Evolutionary conservation across 1,140 invertebrate species (phyloP).

Genomic region (Mya arenaria): DNA sequence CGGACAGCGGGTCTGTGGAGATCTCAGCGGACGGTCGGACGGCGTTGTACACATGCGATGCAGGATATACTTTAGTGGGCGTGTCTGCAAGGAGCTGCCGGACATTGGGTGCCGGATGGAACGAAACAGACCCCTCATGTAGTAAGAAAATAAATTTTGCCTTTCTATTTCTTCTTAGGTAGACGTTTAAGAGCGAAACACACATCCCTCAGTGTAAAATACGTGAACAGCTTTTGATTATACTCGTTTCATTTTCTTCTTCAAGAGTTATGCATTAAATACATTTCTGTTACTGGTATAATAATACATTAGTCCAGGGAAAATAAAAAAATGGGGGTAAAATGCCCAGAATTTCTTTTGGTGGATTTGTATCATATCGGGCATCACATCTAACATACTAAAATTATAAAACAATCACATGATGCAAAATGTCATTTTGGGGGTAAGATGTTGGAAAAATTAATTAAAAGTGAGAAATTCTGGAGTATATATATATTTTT

Average conservation of each 20-base stretch:
- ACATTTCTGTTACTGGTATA: not conserved
- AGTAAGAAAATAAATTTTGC: not conserved
- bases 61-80: slow-evolving; percentile 32
- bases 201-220: no score
- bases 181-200: no score
- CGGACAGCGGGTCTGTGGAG: not conserved
- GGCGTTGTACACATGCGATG: slow-evolving; percentile 21
- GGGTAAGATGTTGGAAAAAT: not conserved
- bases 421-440: not conserved
- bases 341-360: no score
- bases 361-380: not conserved
- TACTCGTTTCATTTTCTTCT: not conserved
- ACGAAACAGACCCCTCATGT: slow-evolving; percentile 34
- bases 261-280: not conserved
- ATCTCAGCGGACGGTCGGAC: slow-evolving; percentile 29
- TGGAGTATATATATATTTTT: not conserved
- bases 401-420: not conserved
- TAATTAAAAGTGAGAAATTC: no score
- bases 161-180: not conserved
- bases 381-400: not conserved
- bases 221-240: no score
- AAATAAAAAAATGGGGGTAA: no score
- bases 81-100: slow-evolving; percentile 21
- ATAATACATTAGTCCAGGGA: not conserved
- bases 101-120: slow-evolving; percentile 33